Evolutionary conservation across 2,888 invertebrate genomes (phyloP).

Genomic region (Listrodromus nycthemerus): DNA sequence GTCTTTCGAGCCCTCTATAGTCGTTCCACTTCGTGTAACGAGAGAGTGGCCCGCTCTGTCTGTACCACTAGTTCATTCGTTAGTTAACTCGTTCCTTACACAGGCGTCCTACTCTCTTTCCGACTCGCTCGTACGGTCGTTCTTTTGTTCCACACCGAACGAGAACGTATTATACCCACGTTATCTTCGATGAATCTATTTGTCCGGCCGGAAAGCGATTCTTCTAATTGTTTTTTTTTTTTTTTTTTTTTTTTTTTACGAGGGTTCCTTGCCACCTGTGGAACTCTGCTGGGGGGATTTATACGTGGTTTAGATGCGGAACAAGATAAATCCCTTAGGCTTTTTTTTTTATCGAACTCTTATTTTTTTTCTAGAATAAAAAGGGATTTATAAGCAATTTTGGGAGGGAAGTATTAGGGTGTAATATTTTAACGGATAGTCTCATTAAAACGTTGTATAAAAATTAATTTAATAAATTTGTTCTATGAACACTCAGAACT

Average conservation of each 20-base stretch:
- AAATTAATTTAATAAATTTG: too few relatives aligned
- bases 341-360: not conserved
- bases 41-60: constrained; percentile 60
- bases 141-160: constrained; percentile 64
- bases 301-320: constrained; percentile 6
- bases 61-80: constrained; percentile 31
- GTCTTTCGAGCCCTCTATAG: constrained; percentile 49
- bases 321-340: not conserved
- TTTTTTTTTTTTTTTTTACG: constrained; percentile 47
- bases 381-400: not conserved
- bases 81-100: constrained; percentile 36
- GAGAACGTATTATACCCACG: constrained; percentile 44
- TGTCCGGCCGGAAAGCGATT: constrained; percentile 62
- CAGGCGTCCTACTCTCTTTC: constrained; percentile 50
- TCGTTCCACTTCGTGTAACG: constrained; percentile 68
- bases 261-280: constrained; percentile 6
- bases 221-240: constrained; percentile 44
- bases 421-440: too few relatives aligned
- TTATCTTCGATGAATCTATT: constrained; percentile 63
- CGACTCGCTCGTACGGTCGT: constrained; percentile 50
- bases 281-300: not conserved
- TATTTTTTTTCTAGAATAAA: not conserved
- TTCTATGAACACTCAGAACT: too few relatives aligned
- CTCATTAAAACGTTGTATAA: too few relatives aligned
- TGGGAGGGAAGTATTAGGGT: too few relatives aligned